Evolutionary conservation across 2,113 vertebrate species (phyloP), one percentile per base, ranked within the genome.

Genomic region (Nycticebus coucang): DNA sequence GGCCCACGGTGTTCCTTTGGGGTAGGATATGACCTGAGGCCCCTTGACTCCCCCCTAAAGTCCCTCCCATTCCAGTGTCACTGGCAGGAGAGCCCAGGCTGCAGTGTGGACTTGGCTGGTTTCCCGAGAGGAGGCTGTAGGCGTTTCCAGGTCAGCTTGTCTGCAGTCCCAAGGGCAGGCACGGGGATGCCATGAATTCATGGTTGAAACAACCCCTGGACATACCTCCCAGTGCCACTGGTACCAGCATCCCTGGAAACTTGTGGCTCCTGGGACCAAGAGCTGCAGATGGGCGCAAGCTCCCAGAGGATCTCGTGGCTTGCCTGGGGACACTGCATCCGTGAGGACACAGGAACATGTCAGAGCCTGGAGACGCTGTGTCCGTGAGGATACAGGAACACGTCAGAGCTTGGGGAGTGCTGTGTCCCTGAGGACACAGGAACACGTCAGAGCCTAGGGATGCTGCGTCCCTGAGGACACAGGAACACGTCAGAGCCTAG

Each of bases 111-210:
- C 24, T 60, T 37, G 35, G 6, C 26, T 3, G 68, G 57, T 69
- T 55, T 41, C 4, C 37, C 66, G 53, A 35, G 28, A n/a, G 7
- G 57, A 2, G 19, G 30, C 33, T 64, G 50, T 79, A 77, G 75
- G 33, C 64, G 41, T 57, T 89, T 95, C 95, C 41, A 68, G 74
- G 74, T 53, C 91, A 72, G 68, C 41, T 77, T 77, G 87, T 77
- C 72, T 9, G 24, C 68, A 26, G 24, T 21, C 62, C 35, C 1
- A 3, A 30, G 50, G 89, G 37, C 33, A 41, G 71, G 82, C 66
- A 24, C 14, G 41, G 79, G 71, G n/a, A 37, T 13, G 35, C 0
- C 33, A 13, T 0, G 7, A 30, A 19, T 45, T 1, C 28, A 8
- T 55, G 19, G 50, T 2, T 26, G 28, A n/a, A 75, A 78, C 68